phyloP scores from a whole-genome alignment of 2,797 vertebrate genomes.

The Chromis chromis region DNA sequence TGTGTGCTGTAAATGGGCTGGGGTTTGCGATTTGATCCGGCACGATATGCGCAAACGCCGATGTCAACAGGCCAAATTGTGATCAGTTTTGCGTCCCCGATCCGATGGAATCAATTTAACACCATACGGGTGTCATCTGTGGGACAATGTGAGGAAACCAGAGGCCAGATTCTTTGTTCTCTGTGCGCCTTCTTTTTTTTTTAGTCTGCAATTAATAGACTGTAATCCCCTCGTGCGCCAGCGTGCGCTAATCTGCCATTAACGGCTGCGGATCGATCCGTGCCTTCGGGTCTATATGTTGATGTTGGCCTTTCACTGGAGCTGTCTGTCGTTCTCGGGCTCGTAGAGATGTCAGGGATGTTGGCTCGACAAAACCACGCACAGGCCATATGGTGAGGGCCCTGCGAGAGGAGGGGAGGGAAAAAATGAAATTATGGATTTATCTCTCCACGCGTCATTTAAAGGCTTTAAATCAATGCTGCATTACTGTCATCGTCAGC shows the following conservation, averaged over 20 bases:
- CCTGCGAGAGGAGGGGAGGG: conserved; percentile 20
- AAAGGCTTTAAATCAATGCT: conserved; percentile 44
- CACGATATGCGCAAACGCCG: conserved; percentile 64
- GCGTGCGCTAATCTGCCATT: conserved; percentile 60
- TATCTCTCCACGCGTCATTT: conserved; percentile 14
- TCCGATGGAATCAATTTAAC: neutral
- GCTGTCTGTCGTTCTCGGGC: neutral
- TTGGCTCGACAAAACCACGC: conserved; percentile 33
- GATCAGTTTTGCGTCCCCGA: neutral
- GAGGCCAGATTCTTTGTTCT: conserved; percentile 79
- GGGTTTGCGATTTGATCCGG: conserved; percentile 56
- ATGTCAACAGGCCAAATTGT: conserved; percentile 49
- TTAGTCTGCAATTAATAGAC: conserved; percentile 51
- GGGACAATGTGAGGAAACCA: conserved; percentile 14
- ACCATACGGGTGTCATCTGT: neutral
- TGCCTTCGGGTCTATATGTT: conserved; percentile 27
- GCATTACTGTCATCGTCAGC: conserved; percentile 29
- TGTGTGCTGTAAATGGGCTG: conserved; percentile 52
- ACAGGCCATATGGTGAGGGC: conserved; percentile 56
- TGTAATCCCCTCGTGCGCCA: conserved; percentile 49
- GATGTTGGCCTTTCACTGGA: conserved; percentile 28
- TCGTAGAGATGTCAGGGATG: conserved; percentile 32
- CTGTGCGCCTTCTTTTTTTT: conserved; percentile 44
- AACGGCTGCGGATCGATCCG: conserved; percentile 57
- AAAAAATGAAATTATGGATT: conserved; percentile 34